Conservation (phyloP, 2,888 invertebrate genomes). For the Oscheius sp. region DNA sequence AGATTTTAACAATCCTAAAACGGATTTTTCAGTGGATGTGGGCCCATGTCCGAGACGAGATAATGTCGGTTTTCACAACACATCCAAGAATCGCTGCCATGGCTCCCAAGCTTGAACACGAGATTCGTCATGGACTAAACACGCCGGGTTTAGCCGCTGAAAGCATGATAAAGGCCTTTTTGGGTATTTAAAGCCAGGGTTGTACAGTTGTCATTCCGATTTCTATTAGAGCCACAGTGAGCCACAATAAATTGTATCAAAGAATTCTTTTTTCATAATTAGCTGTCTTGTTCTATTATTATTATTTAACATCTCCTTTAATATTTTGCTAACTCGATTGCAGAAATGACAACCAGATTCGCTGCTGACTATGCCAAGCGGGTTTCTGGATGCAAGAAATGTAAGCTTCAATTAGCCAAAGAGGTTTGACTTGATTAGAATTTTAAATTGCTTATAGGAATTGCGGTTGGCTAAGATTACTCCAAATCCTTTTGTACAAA, state of each 20-base stretch:
- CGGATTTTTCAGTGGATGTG: slow-evolving; percentile 58
- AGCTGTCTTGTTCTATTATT: background rate
- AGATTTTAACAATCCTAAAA: too few relatives aligned
- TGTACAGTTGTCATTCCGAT: slow-evolving; percentile 8
- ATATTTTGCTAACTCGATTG: background rate
- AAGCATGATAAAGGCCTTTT: slow-evolving; percentile 52
- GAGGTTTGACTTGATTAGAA: slow-evolving; percentile 35
- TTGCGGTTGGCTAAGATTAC: slow-evolving; percentile 81
- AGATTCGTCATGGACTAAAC: slow-evolving; percentile 44
- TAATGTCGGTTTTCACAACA: slow-evolving; percentile 53
- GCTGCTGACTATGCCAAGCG: slow-evolving; percentile 83
- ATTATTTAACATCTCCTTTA: background rate
- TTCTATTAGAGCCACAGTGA: background rate
- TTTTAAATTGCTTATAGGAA: slow-evolving; percentile 25
- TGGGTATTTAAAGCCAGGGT: slow-evolving; percentile 35
- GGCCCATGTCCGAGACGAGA: slow-evolving; percentile 58
- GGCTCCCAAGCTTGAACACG: slow-evolving; percentile 42
- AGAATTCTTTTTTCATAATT: background rate
- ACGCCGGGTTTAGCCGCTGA: slow-evolving; percentile 60
- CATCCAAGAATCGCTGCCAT: slow-evolving; percentile 50
- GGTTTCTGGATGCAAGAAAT: slow-evolving; percentile 86
- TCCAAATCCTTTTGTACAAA: slow-evolving; percentile 80
- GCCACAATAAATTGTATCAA: background rate
- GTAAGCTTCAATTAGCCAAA: slow-evolving; percentile 75
- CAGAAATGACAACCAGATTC: slow-evolving; percentile 70